Evolutionary conservation across 2,113 vertebrate species (phyloP), one percentile per base, ranked within the genome.

Genomic region (Brachyhypopomus gauderio): DNA sequence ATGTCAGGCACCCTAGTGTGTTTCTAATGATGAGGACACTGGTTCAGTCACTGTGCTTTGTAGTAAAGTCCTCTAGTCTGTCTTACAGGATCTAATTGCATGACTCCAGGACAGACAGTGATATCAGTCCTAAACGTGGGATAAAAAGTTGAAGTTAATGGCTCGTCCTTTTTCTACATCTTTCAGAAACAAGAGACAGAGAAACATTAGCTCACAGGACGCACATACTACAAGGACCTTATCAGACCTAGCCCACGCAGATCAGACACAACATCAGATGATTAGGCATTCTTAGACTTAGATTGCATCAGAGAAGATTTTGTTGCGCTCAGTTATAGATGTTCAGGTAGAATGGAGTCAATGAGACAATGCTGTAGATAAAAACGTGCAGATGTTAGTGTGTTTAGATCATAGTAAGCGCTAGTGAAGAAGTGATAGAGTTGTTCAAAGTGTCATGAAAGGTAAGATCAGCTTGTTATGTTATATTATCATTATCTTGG

Each of bases 81-180:
- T 48, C 27, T 78, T 55, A 77, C 67, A 84, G 64, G 72, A 80
- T 36, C 59, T 81, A 81, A 84, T 81, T 81, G 77, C 70, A 80
- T 59, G 76, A 72, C 45, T 52, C 27, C 22, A 22, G 55, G 23
- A 25, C 74, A 19, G 23, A 66, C 45, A 30, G 59, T 72, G 48
- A 27, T 66, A 75, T 73, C 78, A 67, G 19, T 74, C 17, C 58
- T 45, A 59, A 81, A 73, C 72, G 34, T 38, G 55, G 71, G 45
- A 55, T 84, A 81, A 72, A 3, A 14, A 52, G 45, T 84, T 81
- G 76, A 70, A 67, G 74, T 36, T 27, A 20, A 38, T 70, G 63
- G 63, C 75, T 73, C 70, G 69, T 48, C 52, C 74, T 72, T 69
- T 60, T 45, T 19, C 75, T 22, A 14, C 3, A 20, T 73, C 79